These are phyloP conservation scores for Acyrthosiphon pisum DNA, from an alignment of 1,140 invertebrate species.

Conservation along the genomic window DNA sequence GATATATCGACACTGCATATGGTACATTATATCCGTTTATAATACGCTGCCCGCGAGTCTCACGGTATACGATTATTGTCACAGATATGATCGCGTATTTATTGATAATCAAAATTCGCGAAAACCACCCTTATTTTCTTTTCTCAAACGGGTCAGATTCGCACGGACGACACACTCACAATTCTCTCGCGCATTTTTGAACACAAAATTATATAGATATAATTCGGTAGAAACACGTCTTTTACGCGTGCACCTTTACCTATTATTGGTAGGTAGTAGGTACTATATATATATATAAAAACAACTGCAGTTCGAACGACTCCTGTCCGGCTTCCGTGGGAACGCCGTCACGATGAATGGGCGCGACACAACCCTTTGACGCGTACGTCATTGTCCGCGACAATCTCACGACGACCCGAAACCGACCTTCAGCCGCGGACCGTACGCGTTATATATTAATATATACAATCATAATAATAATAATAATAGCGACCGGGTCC, in stretches of 20 bases:
- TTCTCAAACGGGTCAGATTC: neutral
- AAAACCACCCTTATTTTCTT: constrained; percentile 35
- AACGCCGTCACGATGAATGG: constrained; percentile 9
- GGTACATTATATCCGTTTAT: neutral
- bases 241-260: neutral
- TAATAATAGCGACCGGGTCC: neutral
- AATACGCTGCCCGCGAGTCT: neutral
- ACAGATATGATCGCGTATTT: neutral
- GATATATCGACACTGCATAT: neutral
- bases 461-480: neutral
- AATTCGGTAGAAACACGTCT: neutral
- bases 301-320: neutral
- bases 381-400: neutral
- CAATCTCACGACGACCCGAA: neutral
- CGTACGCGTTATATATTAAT: neutral
- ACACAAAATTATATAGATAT: neutral
- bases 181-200: neutral
- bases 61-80: neutral
- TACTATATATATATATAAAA: neutral
- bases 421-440: neutral
- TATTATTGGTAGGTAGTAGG: neutral
- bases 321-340: constrained; percentile 39
- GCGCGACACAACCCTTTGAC: constrained; percentile 17
- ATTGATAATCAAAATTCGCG: neutral
- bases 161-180: neutral